These are phyloP conservation scores for Aurelia sp. DNA, from an alignment of 30 jellyfish, hydroid and myxozoan species.

Conservation along the genomic window DNA sequence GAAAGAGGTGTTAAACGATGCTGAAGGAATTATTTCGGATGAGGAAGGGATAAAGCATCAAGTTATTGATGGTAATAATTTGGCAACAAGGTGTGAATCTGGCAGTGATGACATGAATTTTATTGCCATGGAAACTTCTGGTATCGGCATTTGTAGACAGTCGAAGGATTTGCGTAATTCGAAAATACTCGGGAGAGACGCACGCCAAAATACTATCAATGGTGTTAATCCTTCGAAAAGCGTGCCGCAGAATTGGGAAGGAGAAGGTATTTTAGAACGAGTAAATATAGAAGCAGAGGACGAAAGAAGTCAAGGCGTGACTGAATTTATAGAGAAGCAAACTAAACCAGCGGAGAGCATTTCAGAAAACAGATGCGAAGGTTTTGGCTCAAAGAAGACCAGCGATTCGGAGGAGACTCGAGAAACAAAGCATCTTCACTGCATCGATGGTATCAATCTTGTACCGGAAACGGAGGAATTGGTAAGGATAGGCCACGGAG, in stretches of 20 bases:
- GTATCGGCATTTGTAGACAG: constrained; percentile 16
- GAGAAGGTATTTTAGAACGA: neutral
- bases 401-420: too few relatives aligned
- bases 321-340: too few relatives aligned
- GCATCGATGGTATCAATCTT: too few relatives aligned
- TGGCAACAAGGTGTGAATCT: constrained; percentile 10
- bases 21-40: neutral
- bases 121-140: constrained; percentile 8
- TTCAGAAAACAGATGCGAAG: too few relatives aligned
- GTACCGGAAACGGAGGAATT: too few relatives aligned
- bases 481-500: too few relatives aligned
- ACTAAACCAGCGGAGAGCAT: too few relatives aligned
- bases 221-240: constrained; percentile 30
- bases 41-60: constrained; percentile 15
- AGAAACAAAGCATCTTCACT: too few relatives aligned
- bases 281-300: too few relatives aligned
- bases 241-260: constrained; percentile 31
- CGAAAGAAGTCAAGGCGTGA: too few relatives aligned
- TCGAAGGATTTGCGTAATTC: constrained; percentile 13
- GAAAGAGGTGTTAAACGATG: neutral
- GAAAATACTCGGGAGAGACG: constrained; percentile 15
- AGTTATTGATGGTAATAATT: neutral
- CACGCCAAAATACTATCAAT: constrained; percentile 56
- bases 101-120: constrained; percentile 19
- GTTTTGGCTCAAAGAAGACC: too few relatives aligned